phyloP scores from a whole-genome alignment of 1,140 invertebrate species.

The Epicauta chinensis region DNA sequence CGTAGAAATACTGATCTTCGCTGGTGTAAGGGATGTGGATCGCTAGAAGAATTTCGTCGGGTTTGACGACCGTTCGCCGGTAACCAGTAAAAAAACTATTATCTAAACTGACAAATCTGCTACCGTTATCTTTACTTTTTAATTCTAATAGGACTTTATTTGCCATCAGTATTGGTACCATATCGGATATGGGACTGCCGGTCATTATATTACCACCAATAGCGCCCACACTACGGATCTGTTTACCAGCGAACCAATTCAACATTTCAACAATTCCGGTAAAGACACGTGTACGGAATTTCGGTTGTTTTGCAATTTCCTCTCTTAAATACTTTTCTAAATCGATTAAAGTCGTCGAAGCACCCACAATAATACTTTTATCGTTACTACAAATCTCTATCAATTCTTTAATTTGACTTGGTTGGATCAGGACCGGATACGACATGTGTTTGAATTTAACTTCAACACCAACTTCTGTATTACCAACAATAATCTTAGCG shows the following conservation, averaged over 20 bases:
- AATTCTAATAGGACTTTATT: conserved; percentile 53
- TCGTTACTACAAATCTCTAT: conserved; percentile 49
- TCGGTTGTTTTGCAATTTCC: conserved; percentile 51
- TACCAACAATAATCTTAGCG: conserved; percentile 88
- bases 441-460: conserved; percentile 81
- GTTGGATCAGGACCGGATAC: conserved; percentile 77
- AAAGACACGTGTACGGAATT: conserved; percentile 65
- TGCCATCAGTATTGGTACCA: conserved; percentile 89
- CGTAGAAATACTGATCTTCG: conserved; percentile 72
- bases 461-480: conserved; percentile 93
- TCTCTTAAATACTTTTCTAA: conserved; percentile 58
- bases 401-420: conserved; percentile 66
- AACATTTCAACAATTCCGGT: conserved; percentile 76
- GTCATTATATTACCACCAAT: conserved; percentile 92
- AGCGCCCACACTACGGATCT: conserved; percentile 78
- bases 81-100: conserved; percentile 84
- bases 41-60: conserved; percentile 74
- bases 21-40: conserved; percentile 57
- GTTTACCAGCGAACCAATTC: conserved; percentile 90
- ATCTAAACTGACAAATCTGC: conserved; percentile 67
- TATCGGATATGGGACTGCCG: conserved; percentile 91
- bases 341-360: conserved; percentile 72
- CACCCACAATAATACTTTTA: conserved; percentile 65
- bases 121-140: conserved; percentile 46
- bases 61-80: conserved; percentile 65